Percentiles rank a stretch among this genome's conserved stretches.
These are phyloP conservation scores for Meta bourneti DNA, from an alignment of 2,888 invertebrate species.

Conservation along the genomic window DNA sequence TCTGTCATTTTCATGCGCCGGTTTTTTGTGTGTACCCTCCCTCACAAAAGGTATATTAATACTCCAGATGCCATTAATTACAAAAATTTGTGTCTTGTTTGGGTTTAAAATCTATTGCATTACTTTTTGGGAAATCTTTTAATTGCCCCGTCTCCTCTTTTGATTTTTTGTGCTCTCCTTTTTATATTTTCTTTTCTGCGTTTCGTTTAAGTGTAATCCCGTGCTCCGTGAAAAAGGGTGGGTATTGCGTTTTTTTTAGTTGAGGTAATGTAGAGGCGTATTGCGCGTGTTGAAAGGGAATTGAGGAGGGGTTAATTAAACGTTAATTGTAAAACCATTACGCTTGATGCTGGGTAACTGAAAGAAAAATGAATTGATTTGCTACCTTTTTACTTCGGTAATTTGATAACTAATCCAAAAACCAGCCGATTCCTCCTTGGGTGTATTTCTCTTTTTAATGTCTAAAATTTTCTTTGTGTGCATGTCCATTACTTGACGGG, in stretches of 20 bases:
- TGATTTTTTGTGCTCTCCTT: conserved; percentile 8
- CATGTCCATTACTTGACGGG: no score
- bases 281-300: neutral
- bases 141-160: neutral
- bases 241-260: neutral
- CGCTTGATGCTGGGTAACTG: no score
- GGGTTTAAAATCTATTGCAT: conserved; percentile 22
- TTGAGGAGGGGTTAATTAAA: no score
- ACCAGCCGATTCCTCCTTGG: no score
- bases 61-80: conserved; percentile 37
- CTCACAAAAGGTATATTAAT: conserved; percentile 24
- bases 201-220: no score
- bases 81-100: conserved; percentile 30
- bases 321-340: no score
- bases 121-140: neutral
- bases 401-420: no score
- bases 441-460: no score
- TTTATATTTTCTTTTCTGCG: neutral
- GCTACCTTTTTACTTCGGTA: no score
- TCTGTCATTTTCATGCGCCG: neutral
- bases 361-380: no score
- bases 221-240: no score
- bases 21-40: neutral
- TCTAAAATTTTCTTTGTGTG: no score
- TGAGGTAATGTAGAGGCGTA: neutral